These are phyloP conservation scores for Osedax fenrisi DNA, from an alignment of 2,888 invertebrate species.

Conservation along the genomic window DNA sequence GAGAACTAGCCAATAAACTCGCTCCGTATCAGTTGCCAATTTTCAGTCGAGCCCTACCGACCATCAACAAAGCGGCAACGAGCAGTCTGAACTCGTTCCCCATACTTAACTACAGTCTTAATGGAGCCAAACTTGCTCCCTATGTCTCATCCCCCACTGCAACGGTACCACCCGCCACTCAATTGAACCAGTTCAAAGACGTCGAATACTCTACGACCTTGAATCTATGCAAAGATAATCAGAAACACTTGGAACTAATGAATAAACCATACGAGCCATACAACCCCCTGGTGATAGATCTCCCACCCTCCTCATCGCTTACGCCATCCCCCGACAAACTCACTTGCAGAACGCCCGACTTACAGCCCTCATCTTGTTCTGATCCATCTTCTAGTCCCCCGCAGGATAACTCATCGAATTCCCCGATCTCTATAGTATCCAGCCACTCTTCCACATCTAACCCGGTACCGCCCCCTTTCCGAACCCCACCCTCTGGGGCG, in stretches of 20 bases:
- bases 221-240: too few relatives aligned
- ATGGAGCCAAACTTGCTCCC: too few relatives aligned
- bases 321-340: neutral
- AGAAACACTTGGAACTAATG: too few relatives aligned
- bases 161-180: neutral
- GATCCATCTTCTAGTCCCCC: neutral
- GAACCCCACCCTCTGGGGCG: neutral
- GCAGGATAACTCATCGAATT: too few relatives aligned
- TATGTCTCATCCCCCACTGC: neutral
- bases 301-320: neutral
- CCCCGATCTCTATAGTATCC: neutral
- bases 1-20: too few relatives aligned
- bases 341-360: neutral
- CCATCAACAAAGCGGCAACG: neutral
- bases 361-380: neutral
- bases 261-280: too few relatives aligned
- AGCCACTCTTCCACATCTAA: neutral
- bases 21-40: neutral
- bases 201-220: neutral
- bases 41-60: neutral
- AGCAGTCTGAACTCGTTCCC: neutral
- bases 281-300: too few relatives aligned
- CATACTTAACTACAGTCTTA: neutral
- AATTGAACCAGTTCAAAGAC: neutral
- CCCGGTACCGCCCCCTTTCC: neutral